Evolutionary conservation across 2,888 invertebrate species (phyloP), one percentile per base, ranked within the genome.

Genomic region (Mesopsocus fuscifrons): DNA sequence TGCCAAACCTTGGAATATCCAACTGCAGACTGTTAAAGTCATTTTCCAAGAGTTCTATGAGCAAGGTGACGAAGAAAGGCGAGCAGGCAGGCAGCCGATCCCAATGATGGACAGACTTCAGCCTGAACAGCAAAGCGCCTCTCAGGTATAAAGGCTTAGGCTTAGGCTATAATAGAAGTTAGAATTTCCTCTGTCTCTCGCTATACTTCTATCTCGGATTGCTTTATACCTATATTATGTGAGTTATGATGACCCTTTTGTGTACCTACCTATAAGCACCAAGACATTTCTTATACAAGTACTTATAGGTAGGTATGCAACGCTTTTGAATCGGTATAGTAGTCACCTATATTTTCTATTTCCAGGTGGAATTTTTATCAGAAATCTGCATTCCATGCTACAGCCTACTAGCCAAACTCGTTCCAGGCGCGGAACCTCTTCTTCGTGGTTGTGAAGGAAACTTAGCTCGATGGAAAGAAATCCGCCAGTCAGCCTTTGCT

Each of bases 371-470:
- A 1, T 87, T 87, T 56, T 61, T 87, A 44, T 74, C 68, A 46
- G 78, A 78, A 41, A 84, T 87, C 48, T 85, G 85, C 57, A 61
- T 83, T 33, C 83, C 85, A 0, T 85, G 85, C 58, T 87, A 85
- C 56, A 68, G 67, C 15, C 62, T 82, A 41, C 62, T 87, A 38
- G 59, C 68, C 41, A 61, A 65, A 46, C 63, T 87, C 17, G 64
- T 87, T 38, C 84, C 85, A 0, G 68, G 69, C 50, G 77, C 82
- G 0, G 64, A 69, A 51, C 75, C 77, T 0, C 66, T 87, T 62
- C 62, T 77, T 41, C 66, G 70, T 6, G 79, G 78, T 64, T 74
- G 79, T 57, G 53, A 64, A 53, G 57, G 68, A 50, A 71, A 84
- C 64, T 61, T 76, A 48, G 59, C 62, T 44, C 63, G 64, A 48